phyloP scores from a whole-genome alignment of 2,888 invertebrate genomes.

The Blastobasis adustella region DNA sequence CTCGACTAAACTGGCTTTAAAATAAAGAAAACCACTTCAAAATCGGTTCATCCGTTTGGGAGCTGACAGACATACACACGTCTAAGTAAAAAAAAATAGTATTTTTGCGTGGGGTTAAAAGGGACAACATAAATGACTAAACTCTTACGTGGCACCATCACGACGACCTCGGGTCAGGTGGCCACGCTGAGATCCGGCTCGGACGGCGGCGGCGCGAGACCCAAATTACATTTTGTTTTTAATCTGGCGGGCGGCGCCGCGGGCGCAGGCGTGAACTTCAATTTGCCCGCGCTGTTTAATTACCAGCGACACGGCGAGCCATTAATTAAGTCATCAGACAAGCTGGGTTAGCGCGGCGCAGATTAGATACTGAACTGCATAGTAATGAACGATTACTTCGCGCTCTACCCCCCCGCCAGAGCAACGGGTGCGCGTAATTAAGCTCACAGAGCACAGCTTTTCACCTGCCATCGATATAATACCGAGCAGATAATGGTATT shows the following conservation, averaged over 20 bases:
- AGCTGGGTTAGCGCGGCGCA: conserved; percentile 45
- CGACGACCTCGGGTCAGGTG: conserved; percentile 26
- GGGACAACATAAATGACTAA: no score
- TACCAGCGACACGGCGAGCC: conserved; percentile 65
- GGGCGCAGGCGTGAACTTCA: conserved; percentile 52
- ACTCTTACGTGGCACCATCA: background rate
- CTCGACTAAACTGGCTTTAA: no score
- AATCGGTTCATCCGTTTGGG: no score
- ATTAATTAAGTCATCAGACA: conserved; percentile 72
- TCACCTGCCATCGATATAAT: conserved; percentile 15
- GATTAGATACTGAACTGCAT: conserved; percentile 54
- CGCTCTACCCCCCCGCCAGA: conserved; percentile 14
- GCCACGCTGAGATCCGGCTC: conserved; percentile 29
- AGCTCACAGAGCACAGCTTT: conserved; percentile 16
- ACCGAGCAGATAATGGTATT: no score
- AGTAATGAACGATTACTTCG: conserved; percentile 51
- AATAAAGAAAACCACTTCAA: no score
- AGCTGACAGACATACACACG: no score
- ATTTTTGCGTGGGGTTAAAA: no score
- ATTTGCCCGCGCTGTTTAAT: conserved; percentile 69
- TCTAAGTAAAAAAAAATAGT: no score
- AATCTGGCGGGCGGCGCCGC: conserved; percentile 44
- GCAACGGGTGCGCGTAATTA: conserved; percentile 12
- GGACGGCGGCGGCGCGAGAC: conserved; percentile 27
- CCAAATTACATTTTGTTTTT: conserved; percentile 65